Percentiles rank a stretch among this genome's conserved stretches.
Evolutionary conservation across 2,888 invertebrate genomes (phyloP).

Genomic region (Agrochola lota): DNA sequence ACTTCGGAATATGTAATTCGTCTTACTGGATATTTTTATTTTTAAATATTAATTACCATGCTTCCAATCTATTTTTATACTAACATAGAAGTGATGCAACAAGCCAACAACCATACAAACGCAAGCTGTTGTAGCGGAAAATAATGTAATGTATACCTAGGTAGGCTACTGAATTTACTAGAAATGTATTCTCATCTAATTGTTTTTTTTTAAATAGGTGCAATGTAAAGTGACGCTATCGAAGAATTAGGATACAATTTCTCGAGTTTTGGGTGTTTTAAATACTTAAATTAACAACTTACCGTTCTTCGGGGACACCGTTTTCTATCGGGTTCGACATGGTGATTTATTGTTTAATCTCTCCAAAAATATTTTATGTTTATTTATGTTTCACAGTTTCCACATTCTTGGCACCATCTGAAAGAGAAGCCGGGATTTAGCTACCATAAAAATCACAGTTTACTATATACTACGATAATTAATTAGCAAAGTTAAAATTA

Average conservation of each 20-base stretch:
- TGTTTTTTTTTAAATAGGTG: too few species aligned
- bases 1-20: neutral
- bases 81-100: slow-evolving; percentile 33
- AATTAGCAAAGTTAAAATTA: slow-evolving; percentile 54
- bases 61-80: slow-evolving; percentile 40
- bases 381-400: slow-evolving; percentile 57
- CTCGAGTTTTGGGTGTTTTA: neutral
- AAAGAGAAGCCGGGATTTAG: slow-evolving; percentile 58
- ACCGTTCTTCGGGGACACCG: slow-evolving; percentile 85
- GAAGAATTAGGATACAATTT: neutral
- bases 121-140: neutral
- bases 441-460: neutral
- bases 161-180: neutral
- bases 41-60: slow-evolving; percentile 14
- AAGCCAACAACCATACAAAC: neutral
- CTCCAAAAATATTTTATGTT: slow-evolving; percentile 53
- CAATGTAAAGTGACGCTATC: neutral
- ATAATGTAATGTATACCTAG: neutral
- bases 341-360: slow-evolving; percentile 58
- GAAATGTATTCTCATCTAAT: neutral
- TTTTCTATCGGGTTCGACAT: slow-evolving; percentile 86
- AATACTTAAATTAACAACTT: slow-evolving; percentile 56
- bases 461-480: too few species aligned
- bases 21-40: neutral
- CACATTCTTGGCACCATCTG: slow-evolving; percentile 81